These are phyloP conservation scores for Baryphthengus martii DNA, from an alignment of 2,113 vertebrate species.

Conservation along the genomic window DNA sequence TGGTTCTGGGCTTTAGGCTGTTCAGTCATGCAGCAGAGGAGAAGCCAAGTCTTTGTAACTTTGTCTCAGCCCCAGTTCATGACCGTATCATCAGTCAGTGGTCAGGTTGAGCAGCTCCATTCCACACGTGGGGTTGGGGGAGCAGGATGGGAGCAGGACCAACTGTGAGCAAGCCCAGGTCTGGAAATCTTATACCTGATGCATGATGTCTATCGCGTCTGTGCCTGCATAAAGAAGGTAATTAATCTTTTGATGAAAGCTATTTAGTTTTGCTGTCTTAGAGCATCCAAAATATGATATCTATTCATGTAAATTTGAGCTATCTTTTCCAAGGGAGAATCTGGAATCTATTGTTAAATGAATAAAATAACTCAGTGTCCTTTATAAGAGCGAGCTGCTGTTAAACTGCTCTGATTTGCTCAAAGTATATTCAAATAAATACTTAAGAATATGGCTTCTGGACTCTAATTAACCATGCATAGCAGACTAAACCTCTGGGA, in stretches of 20 bases:
- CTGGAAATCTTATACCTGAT: not conserved
- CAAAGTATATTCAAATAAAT: not conserved
- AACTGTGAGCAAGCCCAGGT: not conserved
- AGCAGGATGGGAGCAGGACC: not conserved
- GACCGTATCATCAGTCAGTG: too few species aligned
- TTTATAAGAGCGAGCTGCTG: not conserved
- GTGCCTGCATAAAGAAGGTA: not conserved
- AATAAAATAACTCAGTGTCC: not conserved
- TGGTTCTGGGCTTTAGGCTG: not conserved
- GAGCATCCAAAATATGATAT: not conserved
- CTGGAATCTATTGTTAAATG: not conserved
- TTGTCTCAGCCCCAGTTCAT: not conserved
- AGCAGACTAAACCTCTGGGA: not conserved
- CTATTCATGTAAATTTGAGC: not conserved
- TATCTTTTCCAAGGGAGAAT: not conserved
- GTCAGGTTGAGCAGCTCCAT: not conserved
- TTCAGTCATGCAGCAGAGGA: not conserved
- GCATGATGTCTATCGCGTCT: not conserved
- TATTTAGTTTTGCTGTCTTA: not conserved
- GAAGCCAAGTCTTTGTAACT: not conserved
- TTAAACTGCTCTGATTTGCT: not conserved
- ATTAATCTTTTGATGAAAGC: not conserved
- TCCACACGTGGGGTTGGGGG: accelerated
- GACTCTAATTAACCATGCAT: not conserved
- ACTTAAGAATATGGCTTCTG: not conserved